Conservation (phyloP, 2,888 invertebrate genomes). For the Hirtodrosophila alboralis region DNA sequence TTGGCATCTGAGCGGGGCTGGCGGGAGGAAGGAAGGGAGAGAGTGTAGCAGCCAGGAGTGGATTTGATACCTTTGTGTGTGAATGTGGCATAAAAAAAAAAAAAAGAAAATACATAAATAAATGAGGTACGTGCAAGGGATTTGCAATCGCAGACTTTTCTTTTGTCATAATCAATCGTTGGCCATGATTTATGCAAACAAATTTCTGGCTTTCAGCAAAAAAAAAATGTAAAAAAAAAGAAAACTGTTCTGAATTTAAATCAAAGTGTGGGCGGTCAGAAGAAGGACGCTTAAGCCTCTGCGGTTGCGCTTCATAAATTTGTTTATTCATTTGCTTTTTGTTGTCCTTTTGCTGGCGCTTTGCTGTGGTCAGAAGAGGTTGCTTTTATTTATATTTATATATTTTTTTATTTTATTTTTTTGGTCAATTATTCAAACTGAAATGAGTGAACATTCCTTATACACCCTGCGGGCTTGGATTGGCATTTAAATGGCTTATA, state of each 20-base stretch:
- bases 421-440: slow-evolving; percentile 73
- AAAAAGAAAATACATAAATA: slow-evolving; percentile 72
- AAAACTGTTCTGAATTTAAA: slow-evolving; percentile 56
- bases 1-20: slow-evolving; percentile 3
- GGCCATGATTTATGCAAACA: slow-evolving; percentile 54
- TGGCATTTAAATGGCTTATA: slow-evolving; percentile 56
- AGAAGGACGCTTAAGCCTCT: slow-evolving; percentile 55
- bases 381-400: too few species aligned
- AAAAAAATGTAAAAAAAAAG: slow-evolving; percentile 10
- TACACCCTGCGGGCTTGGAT: slow-evolving; percentile 19
- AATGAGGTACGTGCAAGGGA: slow-evolving; percentile 71
- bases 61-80: slow-evolving; percentile 58
- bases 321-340: slow-evolving; percentile 59
- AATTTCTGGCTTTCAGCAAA: slow-evolving; percentile 29
- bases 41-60: slow-evolving; percentile 27
- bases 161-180: slow-evolving; percentile 60
- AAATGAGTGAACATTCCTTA: slow-evolving; percentile 20
- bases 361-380: slow-evolving; percentile 50
- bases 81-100: slow-evolving; percentile 48
- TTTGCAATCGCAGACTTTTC: slow-evolving; percentile 40
- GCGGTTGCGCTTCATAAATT: slow-evolving; percentile 65
- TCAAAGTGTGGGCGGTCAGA: slow-evolving; percentile 26
- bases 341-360: slow-evolving; percentile 47
- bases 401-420: slow-evolving; percentile 22
- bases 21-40: not conserved